Conservation (phyloP, 2,888 invertebrate species). For the Melanargia galathea region DNA sequence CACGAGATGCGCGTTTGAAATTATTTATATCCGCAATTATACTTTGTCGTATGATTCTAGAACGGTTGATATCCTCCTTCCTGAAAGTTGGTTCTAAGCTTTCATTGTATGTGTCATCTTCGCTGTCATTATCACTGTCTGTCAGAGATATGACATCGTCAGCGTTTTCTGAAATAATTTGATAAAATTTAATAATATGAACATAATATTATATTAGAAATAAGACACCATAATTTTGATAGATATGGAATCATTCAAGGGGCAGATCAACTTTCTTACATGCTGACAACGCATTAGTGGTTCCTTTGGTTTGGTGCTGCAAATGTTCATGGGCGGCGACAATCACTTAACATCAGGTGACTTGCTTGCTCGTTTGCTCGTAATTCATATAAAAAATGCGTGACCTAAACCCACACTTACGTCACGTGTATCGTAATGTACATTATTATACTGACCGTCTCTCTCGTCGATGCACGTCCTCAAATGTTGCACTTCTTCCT, state of each 20-base stretch:
- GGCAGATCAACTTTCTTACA: no score
- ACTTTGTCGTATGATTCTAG: conserved; percentile 48
- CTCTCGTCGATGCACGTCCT: conserved; percentile 65
- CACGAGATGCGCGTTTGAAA: background rate
- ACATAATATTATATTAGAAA: no score
- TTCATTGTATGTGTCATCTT: conserved; percentile 57
- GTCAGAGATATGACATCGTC: conserved; percentile 51
- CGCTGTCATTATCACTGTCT: conserved; percentile 51
- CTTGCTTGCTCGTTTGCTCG: no score
- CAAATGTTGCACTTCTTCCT: conserved; percentile 63
- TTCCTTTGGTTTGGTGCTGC: no score
- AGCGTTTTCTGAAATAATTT: conserved; percentile 54
- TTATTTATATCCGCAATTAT: conserved; percentile 28
- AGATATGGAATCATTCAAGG: no score
- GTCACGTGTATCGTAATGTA: no score
- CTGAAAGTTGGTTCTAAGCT: conserved; percentile 67
- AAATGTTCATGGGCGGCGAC: no score
- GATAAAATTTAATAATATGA: background rate
- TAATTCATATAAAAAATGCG: no score
- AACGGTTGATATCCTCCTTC: conserved; percentile 57
- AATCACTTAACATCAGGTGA: no score
- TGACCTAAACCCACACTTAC: no score
- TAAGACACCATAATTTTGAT: no score
- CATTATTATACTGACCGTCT: conserved; percentile 63
- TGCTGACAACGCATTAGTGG: no score